These are phyloP conservation scores for Pyrocephalus nanus DNA, from an alignment of 2,797 vertebrate species.

Conservation along the genomic window DNA sequence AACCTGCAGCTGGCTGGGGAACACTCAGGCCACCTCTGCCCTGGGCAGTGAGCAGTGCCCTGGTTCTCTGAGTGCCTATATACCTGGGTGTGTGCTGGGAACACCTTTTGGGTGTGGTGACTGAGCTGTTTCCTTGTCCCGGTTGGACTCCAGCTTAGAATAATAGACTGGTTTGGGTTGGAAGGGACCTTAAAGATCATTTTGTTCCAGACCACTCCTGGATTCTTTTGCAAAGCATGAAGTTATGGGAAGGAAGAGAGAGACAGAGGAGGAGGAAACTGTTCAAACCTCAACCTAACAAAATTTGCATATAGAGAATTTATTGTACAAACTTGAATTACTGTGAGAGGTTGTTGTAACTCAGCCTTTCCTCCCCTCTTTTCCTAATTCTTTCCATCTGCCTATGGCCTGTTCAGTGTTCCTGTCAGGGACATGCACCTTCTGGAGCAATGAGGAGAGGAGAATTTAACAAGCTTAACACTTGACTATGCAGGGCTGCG, in stretches of 20 bases:
- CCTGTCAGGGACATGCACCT: background rate
- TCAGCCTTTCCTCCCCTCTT: background rate
- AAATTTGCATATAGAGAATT: background rate
- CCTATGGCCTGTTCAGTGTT: background rate
- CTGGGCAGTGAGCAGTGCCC: background rate
- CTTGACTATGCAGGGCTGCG: fast-evolving
- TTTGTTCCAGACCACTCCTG: background rate
- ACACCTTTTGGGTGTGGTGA: background rate
- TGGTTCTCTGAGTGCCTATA: background rate
- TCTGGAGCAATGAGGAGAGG: background rate
- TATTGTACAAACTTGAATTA: background rate
- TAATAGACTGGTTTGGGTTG: background rate
- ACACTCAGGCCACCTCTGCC: background rate
- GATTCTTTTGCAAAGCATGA: background rate
- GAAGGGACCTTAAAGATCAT: background rate
- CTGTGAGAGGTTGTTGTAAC: background rate
- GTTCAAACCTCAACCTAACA: background rate
- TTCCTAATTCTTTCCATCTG: background rate
- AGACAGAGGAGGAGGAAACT: background rate
- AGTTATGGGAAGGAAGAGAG: background rate
- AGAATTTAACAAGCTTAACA: fast-evolving
- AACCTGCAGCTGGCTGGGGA: background rate
- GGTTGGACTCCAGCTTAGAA: background rate
- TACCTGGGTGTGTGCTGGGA: background rate
- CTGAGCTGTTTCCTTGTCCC: background rate